Conservation (phyloP, 2,888 invertebrate genomes). For the Cantharis nigra region DNA sequence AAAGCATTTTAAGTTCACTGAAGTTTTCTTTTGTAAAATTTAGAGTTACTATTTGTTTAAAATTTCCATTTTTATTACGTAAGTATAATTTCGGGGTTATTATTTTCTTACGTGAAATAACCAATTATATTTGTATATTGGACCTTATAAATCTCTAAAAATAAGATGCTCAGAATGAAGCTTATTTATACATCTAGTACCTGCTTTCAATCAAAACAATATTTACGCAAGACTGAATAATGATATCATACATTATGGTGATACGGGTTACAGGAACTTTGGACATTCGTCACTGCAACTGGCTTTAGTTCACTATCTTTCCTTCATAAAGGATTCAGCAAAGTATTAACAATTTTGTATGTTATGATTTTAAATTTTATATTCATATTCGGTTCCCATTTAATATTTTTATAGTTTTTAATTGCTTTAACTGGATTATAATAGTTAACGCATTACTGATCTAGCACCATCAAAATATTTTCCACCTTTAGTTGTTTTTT, state of each 20-base stretch:
- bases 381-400: too few relatives aligned
- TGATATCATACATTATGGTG: not conserved
- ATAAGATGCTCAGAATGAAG: not conserved
- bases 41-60: not conserved
- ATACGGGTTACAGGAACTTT: not conserved
- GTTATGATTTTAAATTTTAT: too few relatives aligned
- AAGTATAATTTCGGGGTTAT: not conserved
- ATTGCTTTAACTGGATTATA: too few relatives aligned
- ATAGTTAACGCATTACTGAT: too few relatives aligned
- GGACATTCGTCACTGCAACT: not conserved
- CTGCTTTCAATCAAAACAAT: not conserved
- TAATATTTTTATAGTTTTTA: too few relatives aligned
- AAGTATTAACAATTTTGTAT: not conserved
- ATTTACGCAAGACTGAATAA: not conserved
- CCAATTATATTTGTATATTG: not conserved
- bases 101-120: not conserved
- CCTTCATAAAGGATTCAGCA: not conserved
- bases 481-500: too few relatives aligned
- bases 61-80: not conserved
- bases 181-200: not conserved
- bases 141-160: not conserved
- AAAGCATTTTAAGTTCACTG: not conserved
- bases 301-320: not conserved
- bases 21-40: not conserved
- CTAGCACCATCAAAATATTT: too few relatives aligned